Evolutionary conservation across 2,113 vertebrate species (phyloP).

Genomic region (Macquaria australasica): DNA sequence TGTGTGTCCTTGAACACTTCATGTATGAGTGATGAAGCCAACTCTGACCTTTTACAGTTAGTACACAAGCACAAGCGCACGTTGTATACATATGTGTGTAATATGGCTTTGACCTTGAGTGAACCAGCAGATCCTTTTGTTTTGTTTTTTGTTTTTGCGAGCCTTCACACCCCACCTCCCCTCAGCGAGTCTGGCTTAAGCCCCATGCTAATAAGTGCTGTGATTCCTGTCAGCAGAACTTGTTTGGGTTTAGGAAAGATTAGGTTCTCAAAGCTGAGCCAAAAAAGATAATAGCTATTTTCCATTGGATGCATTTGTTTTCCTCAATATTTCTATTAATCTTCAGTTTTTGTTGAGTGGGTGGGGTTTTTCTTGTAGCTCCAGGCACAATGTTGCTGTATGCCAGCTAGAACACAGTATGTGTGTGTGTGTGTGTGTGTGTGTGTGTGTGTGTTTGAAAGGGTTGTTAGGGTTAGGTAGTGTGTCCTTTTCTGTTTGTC

Average conservation of each 20-base stretch:
- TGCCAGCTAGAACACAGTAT: not conserved
- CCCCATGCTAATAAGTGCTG: conserved; percentile 46
- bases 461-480: no score
- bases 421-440: not conserved
- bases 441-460: not conserved
- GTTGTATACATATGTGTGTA: not conserved
- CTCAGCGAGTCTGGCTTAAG: conserved; percentile 32
- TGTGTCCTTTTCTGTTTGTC: not conserved
- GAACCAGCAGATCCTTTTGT: not conserved
- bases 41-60: conserved; percentile 35
- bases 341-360: not conserved
- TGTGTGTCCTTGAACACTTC: not conserved
- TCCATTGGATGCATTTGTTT: conserved; percentile 33
- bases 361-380: conserved; percentile 7
- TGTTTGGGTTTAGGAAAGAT: conserved; percentile 52
- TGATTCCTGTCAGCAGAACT: conserved; percentile 53
- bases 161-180: conserved; percentile 11
- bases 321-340: conserved; percentile 26
- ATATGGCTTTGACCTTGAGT: conserved; percentile 27
- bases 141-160: not conserved
- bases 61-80: not conserved
- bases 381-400: not conserved
- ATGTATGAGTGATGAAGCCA: conserved; percentile 5
- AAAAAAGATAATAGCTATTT: conserved; percentile 37
- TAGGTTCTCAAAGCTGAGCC: conserved; percentile 40